Evolutionary conservation across 2,888 invertebrate species (phyloP).

Genomic region (Bibio marci): DNA sequence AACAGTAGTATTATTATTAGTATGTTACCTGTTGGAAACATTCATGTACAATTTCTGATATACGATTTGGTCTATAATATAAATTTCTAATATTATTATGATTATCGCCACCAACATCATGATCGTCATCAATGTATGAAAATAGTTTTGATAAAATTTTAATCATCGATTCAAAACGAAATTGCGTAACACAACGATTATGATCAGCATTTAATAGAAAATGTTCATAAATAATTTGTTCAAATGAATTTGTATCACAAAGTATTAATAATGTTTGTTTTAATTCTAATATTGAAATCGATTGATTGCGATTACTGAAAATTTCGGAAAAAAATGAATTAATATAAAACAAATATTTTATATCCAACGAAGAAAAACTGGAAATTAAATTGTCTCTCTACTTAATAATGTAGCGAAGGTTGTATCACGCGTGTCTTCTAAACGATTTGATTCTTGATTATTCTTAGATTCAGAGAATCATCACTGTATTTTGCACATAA

Average conservation of each 20-base stretch:
- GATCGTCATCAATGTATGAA: slow-evolving; percentile 23
- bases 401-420: no score
- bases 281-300: slow-evolving; percentile 24
- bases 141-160: slow-evolving; percentile 21
- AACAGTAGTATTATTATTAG: neutral
- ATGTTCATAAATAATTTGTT: slow-evolving; percentile 20
- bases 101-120: slow-evolving; percentile 14
- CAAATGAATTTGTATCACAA: slow-evolving; percentile 21
- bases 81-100: no score
- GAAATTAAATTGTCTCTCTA: no score
- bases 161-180: slow-evolving; percentile 22
- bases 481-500: no score
- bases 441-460: no score
- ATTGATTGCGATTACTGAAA: slow-evolving; percentile 21
- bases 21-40: slow-evolving; percentile 18
- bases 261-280: slow-evolving; percentile 24
- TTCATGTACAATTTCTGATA: slow-evolving; percentile 17
- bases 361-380: no score
- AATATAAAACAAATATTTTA: no score
- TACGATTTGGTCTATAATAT: no score
- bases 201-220: slow-evolving; percentile 19
- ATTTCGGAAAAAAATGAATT: slow-evolving; percentile 1
- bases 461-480: no score
- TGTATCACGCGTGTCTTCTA: no score
- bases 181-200: slow-evolving; percentile 20